phyloP scores from a whole-genome alignment of 2,888 invertebrate genomes.

The Drosophila silvestris region DNA sequence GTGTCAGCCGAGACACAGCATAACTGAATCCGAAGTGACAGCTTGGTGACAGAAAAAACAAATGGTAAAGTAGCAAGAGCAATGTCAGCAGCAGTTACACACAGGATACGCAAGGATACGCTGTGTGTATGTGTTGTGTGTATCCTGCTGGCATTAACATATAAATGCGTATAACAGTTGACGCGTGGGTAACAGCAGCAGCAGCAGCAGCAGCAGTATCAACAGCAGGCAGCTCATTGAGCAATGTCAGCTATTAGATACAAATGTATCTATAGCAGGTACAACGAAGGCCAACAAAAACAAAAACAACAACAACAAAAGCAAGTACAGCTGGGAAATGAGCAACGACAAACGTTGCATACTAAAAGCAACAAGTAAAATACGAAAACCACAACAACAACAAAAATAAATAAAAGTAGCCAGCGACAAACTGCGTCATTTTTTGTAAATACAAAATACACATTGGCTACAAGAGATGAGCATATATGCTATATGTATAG shows the following conservation, averaged over 20 bases:
- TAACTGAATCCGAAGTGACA: conserved; percentile 22
- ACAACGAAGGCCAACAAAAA: conserved; percentile 34
- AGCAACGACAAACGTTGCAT: conserved; percentile 51
- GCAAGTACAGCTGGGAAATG: conserved; percentile 32
- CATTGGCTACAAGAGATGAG: conserved; percentile 32
- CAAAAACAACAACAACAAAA: conserved; percentile 9
- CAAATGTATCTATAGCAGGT: conserved; percentile 63
- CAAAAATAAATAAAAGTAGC: conserved; percentile 26
- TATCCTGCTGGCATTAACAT: conserved; percentile 62
- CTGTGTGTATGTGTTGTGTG: conserved; percentile 15
- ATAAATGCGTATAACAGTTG: conserved; percentile 71
- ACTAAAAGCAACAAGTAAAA: conserved; percentile 69
- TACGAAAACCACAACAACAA: conserved; percentile 20
- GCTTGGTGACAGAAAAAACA: conserved; percentile 11
- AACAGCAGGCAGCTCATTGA: conserved; percentile 30
- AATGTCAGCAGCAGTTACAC: not conserved
- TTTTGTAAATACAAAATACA: conserved; percentile 44
- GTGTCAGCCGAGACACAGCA: not conserved
- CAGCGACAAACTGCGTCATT: conserved; percentile 68
- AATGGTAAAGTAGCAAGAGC: conserved; percentile 6
- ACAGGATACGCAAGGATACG: conserved; percentile 21
- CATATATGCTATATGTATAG: conserved; percentile 9
- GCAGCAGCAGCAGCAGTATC: conserved; percentile 5
- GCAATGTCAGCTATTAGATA: conserved; percentile 48
- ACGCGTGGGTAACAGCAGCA: conserved; percentile 22